These are phyloP conservation scores for Erythrocebus patas DNA, from an alignment of 2,113 vertebrate genomes.

Conservation along the genomic window DNA sequence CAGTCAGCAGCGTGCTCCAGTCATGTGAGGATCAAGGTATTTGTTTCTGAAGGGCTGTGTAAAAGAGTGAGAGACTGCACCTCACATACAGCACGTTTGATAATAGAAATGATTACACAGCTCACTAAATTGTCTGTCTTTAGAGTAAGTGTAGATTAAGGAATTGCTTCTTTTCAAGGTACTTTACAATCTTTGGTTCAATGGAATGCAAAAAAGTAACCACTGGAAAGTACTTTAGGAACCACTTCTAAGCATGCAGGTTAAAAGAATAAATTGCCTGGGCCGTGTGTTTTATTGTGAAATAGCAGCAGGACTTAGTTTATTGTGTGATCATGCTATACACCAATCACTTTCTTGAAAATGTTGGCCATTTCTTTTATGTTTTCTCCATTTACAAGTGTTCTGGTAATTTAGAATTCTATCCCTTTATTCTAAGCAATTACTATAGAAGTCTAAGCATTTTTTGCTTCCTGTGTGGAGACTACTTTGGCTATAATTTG, in stretches of 20 bases:
- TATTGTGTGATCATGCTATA: slow-evolving; percentile 47
- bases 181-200: slow-evolving; percentile 70
- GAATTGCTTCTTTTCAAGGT: slow-evolving; percentile 56
- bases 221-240: slow-evolving; percentile 55
- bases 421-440: slow-evolving; percentile 67
- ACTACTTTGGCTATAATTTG: slow-evolving; percentile 66
- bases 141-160: slow-evolving; percentile 66
- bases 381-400: slow-evolving; percentile 71
- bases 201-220: slow-evolving; percentile 72
- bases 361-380: slow-evolving; percentile 68
- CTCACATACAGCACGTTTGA: slow-evolving; percentile 47
- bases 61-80: slow-evolving; percentile 50
- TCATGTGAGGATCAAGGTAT: background rate
- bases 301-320: slow-evolving; percentile 63
- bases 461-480: slow-evolving; percentile 67
- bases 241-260: slow-evolving; percentile 45
- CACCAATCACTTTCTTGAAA: slow-evolving; percentile 60
- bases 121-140: slow-evolving; percentile 69
- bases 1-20: slow-evolving; percentile 32
- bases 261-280: slow-evolving; percentile 51
- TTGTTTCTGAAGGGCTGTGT: slow-evolving; percentile 52
- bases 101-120: slow-evolving; percentile 70
- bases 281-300: slow-evolving; percentile 36
- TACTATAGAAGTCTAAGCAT: slow-evolving; percentile 63
- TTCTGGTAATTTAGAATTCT: slow-evolving; percentile 65